Evolutionary conservation across 1,140 invertebrate genomes (phyloP).

Genomic region (Heliconius hermathena): DNA sequence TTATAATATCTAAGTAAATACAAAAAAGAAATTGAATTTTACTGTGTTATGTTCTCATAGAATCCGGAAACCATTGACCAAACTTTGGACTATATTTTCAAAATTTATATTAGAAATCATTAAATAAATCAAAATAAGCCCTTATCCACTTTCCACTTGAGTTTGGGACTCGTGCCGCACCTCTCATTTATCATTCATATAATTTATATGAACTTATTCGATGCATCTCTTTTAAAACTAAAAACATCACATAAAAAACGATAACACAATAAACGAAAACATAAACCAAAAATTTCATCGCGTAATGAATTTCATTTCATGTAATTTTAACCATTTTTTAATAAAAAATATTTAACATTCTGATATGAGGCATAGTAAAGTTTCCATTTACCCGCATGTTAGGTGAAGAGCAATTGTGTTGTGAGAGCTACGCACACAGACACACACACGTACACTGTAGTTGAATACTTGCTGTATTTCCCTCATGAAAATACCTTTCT

Average conservation of each 20-base stretch:
- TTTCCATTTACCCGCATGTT: constrained; percentile 3
- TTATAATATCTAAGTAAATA: no score
- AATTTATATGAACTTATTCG: no score
- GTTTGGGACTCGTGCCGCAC: no score
- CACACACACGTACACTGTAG: neutral
- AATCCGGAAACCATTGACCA: no score
- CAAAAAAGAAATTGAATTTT: no score
- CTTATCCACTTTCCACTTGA: no score
- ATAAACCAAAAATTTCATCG: neutral
- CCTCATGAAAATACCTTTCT: neutral
- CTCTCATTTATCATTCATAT: no score
- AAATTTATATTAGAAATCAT: no score
- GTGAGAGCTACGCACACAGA: neutral
- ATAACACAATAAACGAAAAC: neutral
- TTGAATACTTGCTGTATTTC: neutral
- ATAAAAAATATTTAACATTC: neutral
- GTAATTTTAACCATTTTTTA: neutral
- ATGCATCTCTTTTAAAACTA: neutral
- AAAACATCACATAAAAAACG: neutral
- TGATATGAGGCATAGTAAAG: neutral
- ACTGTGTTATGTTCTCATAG: no score
- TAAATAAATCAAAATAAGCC: no score
- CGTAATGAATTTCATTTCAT: neutral
- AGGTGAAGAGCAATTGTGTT: constrained; percentile 1
- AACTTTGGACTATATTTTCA: no score